Conservation (phyloP, 2,888 invertebrate species). For the Netelia melanura region DNA sequence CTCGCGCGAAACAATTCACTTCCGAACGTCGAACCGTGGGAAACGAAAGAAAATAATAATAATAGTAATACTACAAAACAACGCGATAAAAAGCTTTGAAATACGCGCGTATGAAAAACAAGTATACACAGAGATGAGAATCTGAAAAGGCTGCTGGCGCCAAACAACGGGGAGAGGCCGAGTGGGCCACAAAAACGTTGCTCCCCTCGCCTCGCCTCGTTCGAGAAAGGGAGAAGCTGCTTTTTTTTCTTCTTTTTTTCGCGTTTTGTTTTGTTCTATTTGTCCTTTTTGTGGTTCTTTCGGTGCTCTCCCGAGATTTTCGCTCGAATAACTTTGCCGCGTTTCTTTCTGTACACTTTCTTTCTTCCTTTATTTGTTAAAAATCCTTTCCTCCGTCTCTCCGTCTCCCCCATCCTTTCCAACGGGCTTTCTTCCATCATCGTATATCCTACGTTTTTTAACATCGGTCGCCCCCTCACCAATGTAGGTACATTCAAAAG, state of each 20-base stretch:
- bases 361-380: conserved; percentile 57
- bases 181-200: too few species aligned
- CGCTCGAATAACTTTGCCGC: conserved; percentile 73
- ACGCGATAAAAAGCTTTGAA: neutral
- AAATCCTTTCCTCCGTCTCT: conserved; percentile 41
- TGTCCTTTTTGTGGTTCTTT: conserved; percentile 72
- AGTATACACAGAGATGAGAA: conserved; percentile 44
- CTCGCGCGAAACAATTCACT: conserved; percentile 35
- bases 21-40: conserved; percentile 54
- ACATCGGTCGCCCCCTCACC: neutral
- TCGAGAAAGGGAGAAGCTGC: conserved; percentile 16
- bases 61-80: neutral
- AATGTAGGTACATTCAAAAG: too few species aligned
- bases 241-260: conserved; percentile 42
- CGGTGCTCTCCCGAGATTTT: conserved; percentile 52
- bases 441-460: conserved; percentile 50
- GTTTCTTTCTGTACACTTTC: conserved; percentile 62
- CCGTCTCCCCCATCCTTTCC: conserved; percentile 15
- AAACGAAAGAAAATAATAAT: conserved; percentile 28
- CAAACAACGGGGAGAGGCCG: conserved; percentile 42
- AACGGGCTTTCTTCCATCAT: conserved; percentile 36
- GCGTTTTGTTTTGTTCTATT: conserved; percentile 57
- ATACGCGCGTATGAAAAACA: conserved; percentile 32
- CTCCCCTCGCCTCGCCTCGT: neutral
- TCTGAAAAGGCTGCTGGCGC: conserved; percentile 59